phyloP scores from a whole-genome alignment of 2,113 vertebrate species.

The Rallus limicola region DNA sequence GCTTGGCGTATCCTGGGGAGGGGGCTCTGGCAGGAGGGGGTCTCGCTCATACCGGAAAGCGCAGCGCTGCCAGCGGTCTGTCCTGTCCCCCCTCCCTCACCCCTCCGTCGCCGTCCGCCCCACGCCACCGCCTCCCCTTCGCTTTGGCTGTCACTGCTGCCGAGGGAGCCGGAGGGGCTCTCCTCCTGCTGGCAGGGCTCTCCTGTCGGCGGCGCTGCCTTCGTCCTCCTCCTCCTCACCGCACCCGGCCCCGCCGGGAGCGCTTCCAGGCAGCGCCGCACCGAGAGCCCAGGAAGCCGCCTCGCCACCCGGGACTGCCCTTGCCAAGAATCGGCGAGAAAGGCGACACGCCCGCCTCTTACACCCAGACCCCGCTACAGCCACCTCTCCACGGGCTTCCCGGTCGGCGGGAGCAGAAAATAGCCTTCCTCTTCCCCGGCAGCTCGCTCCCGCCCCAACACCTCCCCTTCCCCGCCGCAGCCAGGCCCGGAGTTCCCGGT shows the following conservation, averaged over 20 bases:
- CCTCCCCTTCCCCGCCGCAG: slow-evolving; percentile 5
- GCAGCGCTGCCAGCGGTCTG: no score
- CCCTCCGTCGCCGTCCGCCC: background rate
- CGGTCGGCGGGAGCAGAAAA: background rate
- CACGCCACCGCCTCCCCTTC: background rate
- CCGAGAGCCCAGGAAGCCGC: slow-evolving; percentile 1
- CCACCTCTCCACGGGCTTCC: background rate
- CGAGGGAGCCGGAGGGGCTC: background rate
- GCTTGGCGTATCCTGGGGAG: background rate
- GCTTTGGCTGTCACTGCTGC: background rate
- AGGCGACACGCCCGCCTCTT: background rate
- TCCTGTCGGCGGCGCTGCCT: background rate
- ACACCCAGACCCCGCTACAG: background rate
- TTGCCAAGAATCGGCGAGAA: slow-evolving; percentile 4
- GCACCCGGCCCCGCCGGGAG: background rate
- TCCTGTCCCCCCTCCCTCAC: background rate
- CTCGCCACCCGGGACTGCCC: background rate
- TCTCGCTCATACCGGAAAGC: background rate
- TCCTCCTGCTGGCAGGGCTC: no score
- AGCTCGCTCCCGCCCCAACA: background rate
- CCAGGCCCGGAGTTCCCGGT: background rate
- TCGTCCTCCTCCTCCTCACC: background rate
- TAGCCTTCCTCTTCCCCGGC: background rate
- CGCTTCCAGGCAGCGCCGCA: slow-evolving; percentile 13
- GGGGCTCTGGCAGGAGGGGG: background rate